Percentiles rank a stretch among this genome's conserved stretches.
These are phyloP conservation scores for Lymantria dispar DNA, from an alignment of 2,888 invertebrate genomes.

Conservation along the genomic window DNA sequence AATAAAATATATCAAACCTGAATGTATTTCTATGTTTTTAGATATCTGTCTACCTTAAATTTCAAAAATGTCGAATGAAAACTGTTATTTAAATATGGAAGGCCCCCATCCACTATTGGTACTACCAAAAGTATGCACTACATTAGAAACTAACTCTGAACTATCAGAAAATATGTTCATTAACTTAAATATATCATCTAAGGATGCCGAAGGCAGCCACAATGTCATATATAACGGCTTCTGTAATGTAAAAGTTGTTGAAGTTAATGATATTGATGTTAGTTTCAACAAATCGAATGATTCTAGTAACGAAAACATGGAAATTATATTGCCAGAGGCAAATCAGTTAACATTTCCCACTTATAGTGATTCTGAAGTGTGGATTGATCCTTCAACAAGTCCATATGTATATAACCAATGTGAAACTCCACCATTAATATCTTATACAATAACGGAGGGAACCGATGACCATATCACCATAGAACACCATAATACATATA, in stretches of 20 bases:
- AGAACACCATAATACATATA: constrained; percentile 62
- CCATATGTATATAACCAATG: constrained; percentile 64
- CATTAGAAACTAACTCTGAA: constrained; percentile 54
- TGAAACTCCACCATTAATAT: constrained; percentile 39
- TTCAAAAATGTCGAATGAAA: constrained; percentile 50
- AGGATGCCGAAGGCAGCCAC: constrained; percentile 57
- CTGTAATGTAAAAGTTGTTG: constrained; percentile 62
- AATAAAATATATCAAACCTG: constrained; percentile 4
- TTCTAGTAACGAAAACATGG: constrained; percentile 30
- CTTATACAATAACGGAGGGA: constrained; percentile 47
- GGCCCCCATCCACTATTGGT: constrained; percentile 56
- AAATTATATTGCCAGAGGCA: constrained; percentile 42
- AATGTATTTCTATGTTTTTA: constrained; percentile 36
- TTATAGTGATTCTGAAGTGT: constrained; percentile 58
- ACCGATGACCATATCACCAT: constrained; percentile 50
- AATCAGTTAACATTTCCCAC: constrained; percentile 37
- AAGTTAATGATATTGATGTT: constrained; percentile 42
- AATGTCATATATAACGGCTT: constrained; percentile 58
- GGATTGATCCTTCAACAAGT: constrained; percentile 67
- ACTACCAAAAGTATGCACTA: constrained; percentile 61
- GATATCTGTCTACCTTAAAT: constrained; percentile 16
- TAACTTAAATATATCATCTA: constrained; percentile 55
- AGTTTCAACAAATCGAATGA: constrained; percentile 16
- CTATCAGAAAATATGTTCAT: constrained; percentile 59
- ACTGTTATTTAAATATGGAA: constrained; percentile 32